Evolutionary conservation across 1,140 invertebrate species (phyloP).

Genomic region (Zaprionus nigranus): DNA sequence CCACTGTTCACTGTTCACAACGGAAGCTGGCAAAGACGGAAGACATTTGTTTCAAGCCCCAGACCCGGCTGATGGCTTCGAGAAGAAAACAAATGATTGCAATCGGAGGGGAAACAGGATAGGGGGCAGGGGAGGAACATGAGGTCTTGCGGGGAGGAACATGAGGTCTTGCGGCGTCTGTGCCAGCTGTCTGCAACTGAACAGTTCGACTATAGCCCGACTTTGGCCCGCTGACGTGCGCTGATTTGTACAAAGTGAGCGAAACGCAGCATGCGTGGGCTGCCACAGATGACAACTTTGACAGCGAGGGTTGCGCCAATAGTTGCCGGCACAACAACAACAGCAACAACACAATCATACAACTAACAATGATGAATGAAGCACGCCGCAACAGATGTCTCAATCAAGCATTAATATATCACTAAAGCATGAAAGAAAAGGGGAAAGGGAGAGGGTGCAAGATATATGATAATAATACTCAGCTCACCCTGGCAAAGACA

Average conservation of each 20-base stretch:
- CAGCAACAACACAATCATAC: not conserved
- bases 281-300: conserved; percentile 49
- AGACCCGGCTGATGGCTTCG: conserved; percentile 12
- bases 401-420: conserved; percentile 50
- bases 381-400: conserved; percentile 49
- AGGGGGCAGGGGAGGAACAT: not conserved
- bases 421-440: conserved; percentile 6
- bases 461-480: not conserved
- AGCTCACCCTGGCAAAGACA: not conserved
- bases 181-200: not conserved
- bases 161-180: not conserved
- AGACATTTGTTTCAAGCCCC: conserved; percentile 71
- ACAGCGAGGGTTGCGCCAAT: conserved; percentile 61
- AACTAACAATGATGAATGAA: conserved; percentile 55
- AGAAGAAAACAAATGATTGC: not conserved
- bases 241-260: conserved; percentile 59
- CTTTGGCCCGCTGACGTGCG: conserved; percentile 58
- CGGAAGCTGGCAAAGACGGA: conserved; percentile 62
- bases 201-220: conserved; percentile 1
- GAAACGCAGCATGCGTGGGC: conserved; percentile 51
- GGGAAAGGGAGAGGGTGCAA: not conserved
- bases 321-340: conserved; percentile 24
- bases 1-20: conserved; percentile 19
- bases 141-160: not conserved
- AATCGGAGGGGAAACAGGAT: not conserved